A percentile compares a stretch with the other conserved stretches of the same genome.
These are phyloP conservation scores for Arrhopalites spinosus DNA, from an alignment of 2,888 invertebrate species.

Conservation along the genomic window DNA sequence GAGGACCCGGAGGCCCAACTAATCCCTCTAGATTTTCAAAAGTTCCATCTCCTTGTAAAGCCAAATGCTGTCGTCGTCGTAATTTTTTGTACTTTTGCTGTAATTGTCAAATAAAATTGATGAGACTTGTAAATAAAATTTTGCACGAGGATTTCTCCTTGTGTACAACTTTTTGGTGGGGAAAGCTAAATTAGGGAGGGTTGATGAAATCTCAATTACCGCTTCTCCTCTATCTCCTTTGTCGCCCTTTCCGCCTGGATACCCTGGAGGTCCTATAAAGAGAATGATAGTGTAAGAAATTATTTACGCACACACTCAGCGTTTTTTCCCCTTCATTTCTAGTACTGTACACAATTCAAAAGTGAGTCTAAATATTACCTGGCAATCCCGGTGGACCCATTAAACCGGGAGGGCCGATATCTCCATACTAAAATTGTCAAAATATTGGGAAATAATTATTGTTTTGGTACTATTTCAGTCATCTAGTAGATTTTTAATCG, in stretches of 20 bases:
- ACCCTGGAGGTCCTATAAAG: slow-evolving; percentile 58
- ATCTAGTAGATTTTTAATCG: no score
- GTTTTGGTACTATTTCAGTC: no score
- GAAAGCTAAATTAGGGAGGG: background rate
- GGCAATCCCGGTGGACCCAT: slow-evolving; percentile 49
- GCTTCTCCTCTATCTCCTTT: slow-evolving; percentile 92
- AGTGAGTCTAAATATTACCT: slow-evolving; percentile 6
- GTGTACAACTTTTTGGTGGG: background rate
- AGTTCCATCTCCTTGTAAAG: slow-evolving; percentile 73
- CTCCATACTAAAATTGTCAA: slow-evolving; percentile 85
- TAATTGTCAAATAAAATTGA: no score
- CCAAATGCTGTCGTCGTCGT: slow-evolving; percentile 70
- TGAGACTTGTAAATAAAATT: no score
- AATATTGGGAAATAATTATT: background rate
- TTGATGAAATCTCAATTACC: slow-evolving; percentile 70
- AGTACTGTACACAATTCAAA: no score
- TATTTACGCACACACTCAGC: no score
- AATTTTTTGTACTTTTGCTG: slow-evolving; percentile 82
- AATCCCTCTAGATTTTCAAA: slow-evolving; percentile 70
- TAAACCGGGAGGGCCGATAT: slow-evolving; percentile 81
- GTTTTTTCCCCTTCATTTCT: no score
- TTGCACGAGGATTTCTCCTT: no score
- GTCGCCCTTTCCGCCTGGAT: slow-evolving; percentile 86
- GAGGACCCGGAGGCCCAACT: slow-evolving; percentile 54
- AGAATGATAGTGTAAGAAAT: no score